phyloP scores from a whole-genome alignment of 2,797 vertebrate genomes.

The Lutra lutra region DNA sequence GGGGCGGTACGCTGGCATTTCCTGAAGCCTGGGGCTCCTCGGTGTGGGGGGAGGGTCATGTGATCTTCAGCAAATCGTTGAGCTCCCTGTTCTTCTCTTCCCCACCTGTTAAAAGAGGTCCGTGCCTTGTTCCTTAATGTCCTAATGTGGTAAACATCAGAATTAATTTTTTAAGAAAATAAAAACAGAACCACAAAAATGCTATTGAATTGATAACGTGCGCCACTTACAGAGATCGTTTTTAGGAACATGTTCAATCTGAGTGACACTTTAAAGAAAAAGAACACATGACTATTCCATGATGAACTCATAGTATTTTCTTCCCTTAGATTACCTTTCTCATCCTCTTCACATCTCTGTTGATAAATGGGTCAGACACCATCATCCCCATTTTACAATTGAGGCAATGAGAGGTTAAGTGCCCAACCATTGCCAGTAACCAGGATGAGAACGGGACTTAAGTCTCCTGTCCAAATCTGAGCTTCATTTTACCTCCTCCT shows the following conservation, averaged over 20 bases:
- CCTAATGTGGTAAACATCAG: not conserved
- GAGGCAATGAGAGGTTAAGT: constrained; percentile 49
- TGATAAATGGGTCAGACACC: constrained; percentile 2
- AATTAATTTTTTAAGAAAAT: constrained; percentile 27
- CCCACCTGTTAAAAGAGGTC: not conserved
- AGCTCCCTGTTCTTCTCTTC: not conserved
- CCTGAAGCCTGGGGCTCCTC: not conserved
- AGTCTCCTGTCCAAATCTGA: not conserved
- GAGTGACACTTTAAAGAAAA: not conserved
- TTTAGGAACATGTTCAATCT: not conserved
- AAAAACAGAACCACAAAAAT: not conserved
- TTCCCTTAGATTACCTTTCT: constrained; percentile 10
- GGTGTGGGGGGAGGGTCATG: not conserved
- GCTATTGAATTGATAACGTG: not conserved
- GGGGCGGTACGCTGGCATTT: not conserved
- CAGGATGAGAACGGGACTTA: not conserved
- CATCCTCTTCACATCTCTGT: not conserved
- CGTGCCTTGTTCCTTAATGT: not conserved
- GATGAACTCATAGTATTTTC: not conserved
- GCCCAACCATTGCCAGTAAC: not conserved
- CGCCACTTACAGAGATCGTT: not conserved
- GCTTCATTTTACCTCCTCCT: constrained; percentile 56
- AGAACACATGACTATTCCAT: not conserved
- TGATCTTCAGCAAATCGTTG: not conserved
- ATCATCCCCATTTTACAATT: not conserved